Conservation (phyloP, 2,888 invertebrate genomes). For the Geophilus truncorum region DNA sequence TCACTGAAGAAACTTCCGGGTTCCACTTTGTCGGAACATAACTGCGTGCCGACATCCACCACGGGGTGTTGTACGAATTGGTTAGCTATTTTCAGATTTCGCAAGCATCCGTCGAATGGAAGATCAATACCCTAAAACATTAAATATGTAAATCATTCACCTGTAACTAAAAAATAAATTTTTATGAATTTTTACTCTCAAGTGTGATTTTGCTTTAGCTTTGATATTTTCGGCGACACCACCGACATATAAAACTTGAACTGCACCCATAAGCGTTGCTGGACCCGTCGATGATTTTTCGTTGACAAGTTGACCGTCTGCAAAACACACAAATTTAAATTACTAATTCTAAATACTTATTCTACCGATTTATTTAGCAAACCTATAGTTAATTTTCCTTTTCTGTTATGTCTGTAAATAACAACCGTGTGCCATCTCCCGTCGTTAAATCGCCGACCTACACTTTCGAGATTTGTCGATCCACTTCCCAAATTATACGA, state of each 20-base stretch:
- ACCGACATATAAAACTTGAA: constrained; percentile 72
- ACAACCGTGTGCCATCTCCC: constrained; percentile 85
- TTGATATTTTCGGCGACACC: constrained; percentile 60
- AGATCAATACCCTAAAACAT: constrained; percentile 56
- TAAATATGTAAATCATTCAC: neutral
- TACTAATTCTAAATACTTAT: neutral
- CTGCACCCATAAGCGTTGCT: constrained; percentile 56
- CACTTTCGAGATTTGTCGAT: constrained; percentile 53
- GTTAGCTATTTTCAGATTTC: constrained; percentile 53
- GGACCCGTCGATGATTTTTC: constrained; percentile 43
- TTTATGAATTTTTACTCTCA: neutral
- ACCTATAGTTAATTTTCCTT: constrained; percentile 61
- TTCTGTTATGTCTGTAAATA: constrained; percentile 62
- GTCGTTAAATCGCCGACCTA: constrained; percentile 71
- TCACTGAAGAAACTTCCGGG: constrained; percentile 77
- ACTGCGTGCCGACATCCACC: neutral
- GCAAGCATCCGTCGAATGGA: constrained; percentile 78
- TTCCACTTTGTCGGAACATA: constrained; percentile 74
- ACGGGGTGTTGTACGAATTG: constrained; percentile 18
- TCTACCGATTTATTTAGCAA: neutral
- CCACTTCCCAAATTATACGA: constrained; percentile 62
- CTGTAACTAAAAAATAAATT: neutral
- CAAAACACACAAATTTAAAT: neutral
- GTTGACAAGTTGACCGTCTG: constrained; percentile 55
- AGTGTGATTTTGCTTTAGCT: constrained; percentile 49